Evolutionary conservation across 2,888 invertebrate genomes (phyloP), one percentile per base, ranked within the genome.

Genomic region (Pasiphila rectangulata): DNA sequence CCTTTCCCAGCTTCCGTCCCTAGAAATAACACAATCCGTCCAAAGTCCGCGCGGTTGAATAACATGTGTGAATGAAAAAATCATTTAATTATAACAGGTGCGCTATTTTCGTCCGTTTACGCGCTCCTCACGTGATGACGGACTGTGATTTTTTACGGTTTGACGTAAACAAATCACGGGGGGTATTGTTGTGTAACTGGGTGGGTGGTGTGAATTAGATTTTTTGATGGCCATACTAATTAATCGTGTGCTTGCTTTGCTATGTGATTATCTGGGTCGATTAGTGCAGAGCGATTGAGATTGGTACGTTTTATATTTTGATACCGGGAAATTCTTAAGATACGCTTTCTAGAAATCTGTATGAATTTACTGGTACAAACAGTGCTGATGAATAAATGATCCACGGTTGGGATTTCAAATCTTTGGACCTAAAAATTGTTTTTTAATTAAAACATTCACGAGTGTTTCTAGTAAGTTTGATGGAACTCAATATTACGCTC

Each of bases 91-190:
- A 56, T 57, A 59, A 46, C 57, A 51, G 49, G 47, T 59, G 47
- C 53, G 51, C 37, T 56, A 71, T 71, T 72, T 66, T 45, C 27
- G 58, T 62, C 46, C 45, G 53, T 74, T 76, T 79, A 77, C 75
- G 78, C 63, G 52, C 51, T 48, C 50, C 63, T 80, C 82, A 83
- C 82, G 83, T 83, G 81, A 83, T 72, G n/a, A 46, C 48, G 41
- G 48, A 55, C 17, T 50, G 46, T 37, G n/a, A 36, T 69, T 69
- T 69, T 63, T 64, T 61, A 67, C 64, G 57, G 63, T 48, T 56
- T 69, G 75, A 72, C 72, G 72, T 65, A 62, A 57, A 66, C 64
- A 57, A 66, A 67, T 67, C 56, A n/a, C n/a, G 62, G 51, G 55
- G 56, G 54, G 64, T 63, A 61, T 64, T 63, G 70, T 75, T 77